Evolutionary conservation across 2,113 vertebrate genomes (phyloP).

Genomic region (Chloropsis hardwickii): DNA sequence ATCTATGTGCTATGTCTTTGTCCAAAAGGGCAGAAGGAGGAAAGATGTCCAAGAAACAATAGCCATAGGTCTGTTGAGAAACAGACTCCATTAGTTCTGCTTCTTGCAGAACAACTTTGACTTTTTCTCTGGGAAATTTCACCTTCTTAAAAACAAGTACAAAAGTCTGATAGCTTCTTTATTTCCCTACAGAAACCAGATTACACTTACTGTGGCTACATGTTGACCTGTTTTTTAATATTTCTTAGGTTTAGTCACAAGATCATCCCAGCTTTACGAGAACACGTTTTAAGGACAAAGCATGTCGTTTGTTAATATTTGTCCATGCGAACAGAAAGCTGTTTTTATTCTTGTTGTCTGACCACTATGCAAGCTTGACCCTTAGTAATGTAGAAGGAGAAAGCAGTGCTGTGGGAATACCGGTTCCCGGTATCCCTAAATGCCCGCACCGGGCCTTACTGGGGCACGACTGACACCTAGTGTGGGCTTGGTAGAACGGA

Average conservation of each 20-base stretch:
- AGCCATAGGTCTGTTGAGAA: background rate
- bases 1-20: background rate
- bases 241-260: background rate
- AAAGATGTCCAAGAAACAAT: background rate
- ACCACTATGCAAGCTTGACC: fast-evolving
- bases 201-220: fast-evolving
- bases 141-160: background rate
- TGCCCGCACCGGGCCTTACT: fast-evolving
- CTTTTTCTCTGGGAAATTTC: background rate
- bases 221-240: background rate
- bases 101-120: background rate
- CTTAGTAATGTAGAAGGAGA: fast-evolving
- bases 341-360: background rate
- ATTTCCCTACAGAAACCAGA: background rate
- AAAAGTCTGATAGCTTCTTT: background rate
- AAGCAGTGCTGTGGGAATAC: fast-evolving
- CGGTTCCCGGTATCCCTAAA: fast-evolving
- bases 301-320: fast-evolving
- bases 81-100: background rate
- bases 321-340: fast-evolving
- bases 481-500: background rate
- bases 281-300: background rate
- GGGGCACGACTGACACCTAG: slow-evolving; percentile 33
- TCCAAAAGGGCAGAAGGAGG: background rate
- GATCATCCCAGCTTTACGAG: background rate